phyloP scores from a whole-genome alignment of 1,140 invertebrate species.

The Sycophila sp. region DNA sequence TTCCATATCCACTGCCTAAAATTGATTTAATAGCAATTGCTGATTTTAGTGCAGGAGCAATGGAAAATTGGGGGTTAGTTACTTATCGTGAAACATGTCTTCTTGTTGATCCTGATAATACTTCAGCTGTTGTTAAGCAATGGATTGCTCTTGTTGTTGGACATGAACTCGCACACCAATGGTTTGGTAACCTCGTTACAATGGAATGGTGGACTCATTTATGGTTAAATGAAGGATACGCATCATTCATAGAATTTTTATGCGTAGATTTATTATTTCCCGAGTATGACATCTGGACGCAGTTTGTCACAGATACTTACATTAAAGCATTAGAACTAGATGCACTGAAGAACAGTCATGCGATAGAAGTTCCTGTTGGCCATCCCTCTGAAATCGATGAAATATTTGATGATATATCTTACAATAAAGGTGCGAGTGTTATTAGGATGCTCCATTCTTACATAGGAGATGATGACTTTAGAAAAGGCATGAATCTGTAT shows the following conservation, averaged over 20 bases:
- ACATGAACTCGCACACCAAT: conserved; percentile 90
- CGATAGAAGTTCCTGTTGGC: conserved; percentile 89
- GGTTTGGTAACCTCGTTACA: conserved; percentile 91
- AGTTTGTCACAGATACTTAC: conserved; percentile 88
- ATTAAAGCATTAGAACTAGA: conserved; percentile 88
- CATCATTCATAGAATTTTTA: conserved; percentile 88
- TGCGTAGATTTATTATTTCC: conserved; percentile 90
- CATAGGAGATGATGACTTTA: conserved; percentile 93
- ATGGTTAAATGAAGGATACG: conserved; percentile 95
- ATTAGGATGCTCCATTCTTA: conserved; percentile 97
- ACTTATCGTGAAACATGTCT: conserved; percentile 86
- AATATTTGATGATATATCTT: conserved; percentile 96
- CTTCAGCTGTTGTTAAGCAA: conserved; percentile 84
- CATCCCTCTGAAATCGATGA: conserved; percentile 93
- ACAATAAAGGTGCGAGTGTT: conserved; percentile 91
- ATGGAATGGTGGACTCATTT: conserved; percentile 91
- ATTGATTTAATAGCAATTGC: conserved; percentile 95
- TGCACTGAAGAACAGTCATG: conserved; percentile 89
- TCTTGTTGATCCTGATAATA: conserved; percentile 85
- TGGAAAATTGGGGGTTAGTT: conserved; percentile 96
- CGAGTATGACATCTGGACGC: conserved; percentile 93
- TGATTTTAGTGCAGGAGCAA: conserved; percentile 91
- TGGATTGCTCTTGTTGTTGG: conserved; percentile 88
- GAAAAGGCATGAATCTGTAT: conserved; percentile 95
- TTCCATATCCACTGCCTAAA: conserved; percentile 95